Evolutionary conservation across 2,113 vertebrate species (phyloP), one percentile per base, ranked within the genome.

Genomic region (Vanacampus margaritifer): DNA sequence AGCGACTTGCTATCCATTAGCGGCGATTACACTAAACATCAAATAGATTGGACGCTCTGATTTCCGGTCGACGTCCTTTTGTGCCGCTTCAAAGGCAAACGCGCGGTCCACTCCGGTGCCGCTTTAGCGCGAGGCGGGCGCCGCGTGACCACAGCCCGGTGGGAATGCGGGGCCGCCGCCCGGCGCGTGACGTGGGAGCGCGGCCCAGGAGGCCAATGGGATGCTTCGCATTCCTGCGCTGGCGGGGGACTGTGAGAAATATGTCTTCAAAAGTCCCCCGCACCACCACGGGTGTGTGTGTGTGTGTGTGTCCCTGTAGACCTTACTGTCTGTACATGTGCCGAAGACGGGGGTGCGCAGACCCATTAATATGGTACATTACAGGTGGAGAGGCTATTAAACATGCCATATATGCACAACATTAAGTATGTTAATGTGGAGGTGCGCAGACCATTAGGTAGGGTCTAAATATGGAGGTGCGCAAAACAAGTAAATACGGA

Each of bases 161-260:
- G 61, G 73, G 57, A 45, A 60, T 65, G 57, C 59, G 63, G 35
- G 72, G 64, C 75, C 72, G 53, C 78, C 75, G 43, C 43, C 57
- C 74, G 78, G 72, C 3, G 48, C 73, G 85, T 83, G 84, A 87
- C 86, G 82, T 84, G 87, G 87, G 87, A 89, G 86, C 84, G 65
- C 77, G 65, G 72, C 56, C 17, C 5, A 51, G 74, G 77, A 68
- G 72, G 71, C 57, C 74, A 14, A 67, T 69, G 74, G 84, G 82
- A 88, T 88, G 86, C 78, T 87, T 88, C 53, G 69, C 84, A 90
- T 90, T 90, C 87, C 87, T 86, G 39, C 68, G 74, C 73, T 21
- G 76, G 79, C 79, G 53, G 9, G 72, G 74, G 76, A 79, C 85
- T 87, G 84, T 88, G 88, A 90, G 88, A 79, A 84, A 80, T 84